A percentile compares a stretch with the other conserved stretches of the same genome.
Evolutionary conservation across 2,797 vertebrate genomes (phyloP).

Genomic region (Acrossocheilus fasciatus): DNA sequence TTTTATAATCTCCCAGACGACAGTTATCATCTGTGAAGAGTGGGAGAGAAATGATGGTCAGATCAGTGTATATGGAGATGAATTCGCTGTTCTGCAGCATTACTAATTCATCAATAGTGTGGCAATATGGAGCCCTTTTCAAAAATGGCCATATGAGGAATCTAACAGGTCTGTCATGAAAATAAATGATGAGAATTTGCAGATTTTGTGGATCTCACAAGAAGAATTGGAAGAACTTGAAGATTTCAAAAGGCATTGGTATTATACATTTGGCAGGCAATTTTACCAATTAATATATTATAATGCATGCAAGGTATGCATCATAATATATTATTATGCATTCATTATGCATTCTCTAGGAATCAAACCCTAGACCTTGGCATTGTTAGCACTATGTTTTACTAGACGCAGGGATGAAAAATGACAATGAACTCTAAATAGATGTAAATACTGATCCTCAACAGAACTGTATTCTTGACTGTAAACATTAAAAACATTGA

Average conservation of each 20-base stretch:
- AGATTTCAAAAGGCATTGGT: neutral
- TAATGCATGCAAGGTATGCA: neutral
- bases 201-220: conserved; percentile 8
- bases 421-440: neutral
- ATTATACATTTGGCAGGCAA: neutral
- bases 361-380: neutral
- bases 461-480: neutral
- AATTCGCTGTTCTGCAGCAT: neutral
- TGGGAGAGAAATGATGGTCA: conserved; percentile 35
- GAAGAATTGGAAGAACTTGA: neutral
- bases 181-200: conserved; percentile 1
- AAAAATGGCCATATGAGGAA: conserved; percentile 20
- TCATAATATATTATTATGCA: neutral
- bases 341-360: neutral
- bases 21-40: conserved; percentile 88
- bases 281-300: neutral
- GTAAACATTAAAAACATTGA: neutral
- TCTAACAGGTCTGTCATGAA: neutral
- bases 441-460: neutral
- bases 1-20: conserved; percentile 84
- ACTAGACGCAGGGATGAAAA: neutral
- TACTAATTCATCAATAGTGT: conserved; percentile 20
- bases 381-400: neutral
- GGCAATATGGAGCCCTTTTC: conserved; percentile 8
- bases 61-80: conserved; percentile 18